Percentiles rank a stretch among this genome's conserved stretches.
Conservation (phyloP, 2,888 invertebrate species). For the Thera obeliscata region DNA sequence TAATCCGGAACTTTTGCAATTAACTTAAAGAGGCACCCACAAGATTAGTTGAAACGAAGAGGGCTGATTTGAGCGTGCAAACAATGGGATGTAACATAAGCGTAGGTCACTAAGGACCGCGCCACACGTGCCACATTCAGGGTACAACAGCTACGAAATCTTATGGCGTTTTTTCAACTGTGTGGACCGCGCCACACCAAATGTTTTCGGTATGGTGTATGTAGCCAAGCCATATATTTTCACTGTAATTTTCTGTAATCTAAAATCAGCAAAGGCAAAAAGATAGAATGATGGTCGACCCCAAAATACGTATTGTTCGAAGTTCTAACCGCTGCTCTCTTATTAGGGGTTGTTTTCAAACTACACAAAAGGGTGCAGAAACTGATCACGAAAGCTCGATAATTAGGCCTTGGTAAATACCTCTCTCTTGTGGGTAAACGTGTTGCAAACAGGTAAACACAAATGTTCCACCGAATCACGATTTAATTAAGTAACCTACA, state of each 20-base stretch:
- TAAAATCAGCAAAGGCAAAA: no score
- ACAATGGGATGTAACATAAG: slow-evolving; percentile 38
- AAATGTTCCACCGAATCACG: slow-evolving; percentile 1
- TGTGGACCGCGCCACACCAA: no score
- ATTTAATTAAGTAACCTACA: slow-evolving; percentile 1
- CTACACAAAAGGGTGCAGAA: not conserved
- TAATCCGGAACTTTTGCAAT: slow-evolving; percentile 31
- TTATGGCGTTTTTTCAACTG: not conserved
- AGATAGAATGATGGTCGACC: not conserved
- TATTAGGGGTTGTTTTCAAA: not conserved
- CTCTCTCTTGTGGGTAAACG: not conserved
- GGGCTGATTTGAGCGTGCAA: slow-evolving; percentile 31
- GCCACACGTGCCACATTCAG: not conserved
- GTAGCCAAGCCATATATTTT: no score
- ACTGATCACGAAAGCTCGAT: not conserved
- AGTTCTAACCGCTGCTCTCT: not conserved
- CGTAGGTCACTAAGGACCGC: slow-evolving; percentile 39
- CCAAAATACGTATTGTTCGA: not conserved
- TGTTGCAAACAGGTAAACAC: slow-evolving; percentile 3
- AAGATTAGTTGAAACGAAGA: slow-evolving; percentile 29
- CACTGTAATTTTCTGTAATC: no score
- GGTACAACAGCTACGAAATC: not conserved
- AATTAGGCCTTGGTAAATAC: not conserved
- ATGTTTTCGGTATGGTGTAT: no score
- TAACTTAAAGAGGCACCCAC: slow-evolving; percentile 29